Conservation (phyloP, 2,113 vertebrate genomes). For the Solea senegalensis region DNA sequence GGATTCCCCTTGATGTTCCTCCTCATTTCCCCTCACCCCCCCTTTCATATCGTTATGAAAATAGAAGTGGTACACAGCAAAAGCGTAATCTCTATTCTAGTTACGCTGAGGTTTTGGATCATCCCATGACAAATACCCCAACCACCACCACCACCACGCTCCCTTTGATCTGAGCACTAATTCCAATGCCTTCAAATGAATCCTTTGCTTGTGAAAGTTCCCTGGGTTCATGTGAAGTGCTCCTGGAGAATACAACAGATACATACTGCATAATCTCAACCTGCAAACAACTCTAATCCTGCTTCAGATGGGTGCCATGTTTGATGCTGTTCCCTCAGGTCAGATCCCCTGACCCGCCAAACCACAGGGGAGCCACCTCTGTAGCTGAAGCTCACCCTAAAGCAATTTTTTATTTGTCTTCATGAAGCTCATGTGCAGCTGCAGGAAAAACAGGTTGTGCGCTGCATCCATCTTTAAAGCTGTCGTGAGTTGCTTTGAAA, state of each 20-base stretch:
- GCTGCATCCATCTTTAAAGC: no score
- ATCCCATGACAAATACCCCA: slow-evolving; percentile 56
- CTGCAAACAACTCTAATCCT: slow-evolving; percentile 62
- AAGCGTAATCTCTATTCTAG: slow-evolving; percentile 61
- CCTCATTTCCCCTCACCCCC: slow-evolving; percentile 1
- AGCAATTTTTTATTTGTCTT: slow-evolving; percentile 44
- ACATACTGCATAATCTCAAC: slow-evolving; percentile 69
- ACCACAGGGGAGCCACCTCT: slow-evolving; percentile 20
- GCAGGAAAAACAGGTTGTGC: neutral
- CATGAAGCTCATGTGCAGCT: slow-evolving; percentile 16
- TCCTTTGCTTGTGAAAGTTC: slow-evolving; percentile 73
- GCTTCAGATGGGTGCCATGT: slow-evolving; percentile 60
- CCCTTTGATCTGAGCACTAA: slow-evolving; percentile 76
- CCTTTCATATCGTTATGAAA: slow-evolving; percentile 58
- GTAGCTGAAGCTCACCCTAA: slow-evolving; percentile 21
- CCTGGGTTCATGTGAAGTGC: slow-evolving; percentile 65
- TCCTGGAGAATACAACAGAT: slow-evolving; percentile 62
- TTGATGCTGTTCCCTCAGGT: slow-evolving; percentile 64
- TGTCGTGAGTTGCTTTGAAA: no score
- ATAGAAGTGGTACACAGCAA: slow-evolving; percentile 55
- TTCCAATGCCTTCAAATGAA: slow-evolving; percentile 76
- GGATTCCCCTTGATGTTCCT: slow-evolving; percentile 51
- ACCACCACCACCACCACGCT: neutral
- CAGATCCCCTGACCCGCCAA: slow-evolving; percentile 46
- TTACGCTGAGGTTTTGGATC: slow-evolving; percentile 60